These are phyloP conservation scores for Eciton burchellii DNA, from an alignment of 1,140 invertebrate species.

Conservation along the genomic window DNA sequence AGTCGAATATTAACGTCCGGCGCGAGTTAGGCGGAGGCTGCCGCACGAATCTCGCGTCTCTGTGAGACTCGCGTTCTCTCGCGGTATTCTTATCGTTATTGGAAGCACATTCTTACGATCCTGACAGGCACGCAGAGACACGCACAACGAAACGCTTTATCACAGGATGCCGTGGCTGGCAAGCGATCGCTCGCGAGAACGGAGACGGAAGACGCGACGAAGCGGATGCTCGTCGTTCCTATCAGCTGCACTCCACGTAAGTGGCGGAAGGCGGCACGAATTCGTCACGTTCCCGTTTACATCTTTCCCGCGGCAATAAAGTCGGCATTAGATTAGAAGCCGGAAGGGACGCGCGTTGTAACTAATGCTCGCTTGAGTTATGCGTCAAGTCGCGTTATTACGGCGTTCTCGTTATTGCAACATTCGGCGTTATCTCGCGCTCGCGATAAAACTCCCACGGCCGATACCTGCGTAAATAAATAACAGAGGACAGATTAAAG, in stretches of 20 bases:
- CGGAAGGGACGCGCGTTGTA: not conserved
- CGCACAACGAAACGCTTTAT: not conserved
- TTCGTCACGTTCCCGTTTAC: slow-evolving; percentile 1
- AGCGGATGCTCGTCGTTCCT: not conserved
- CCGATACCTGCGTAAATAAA: not conserved
- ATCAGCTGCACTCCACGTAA: not conserved
- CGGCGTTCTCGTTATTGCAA: no score
- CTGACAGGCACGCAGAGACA: not conserved
- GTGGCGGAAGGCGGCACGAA: not conserved
- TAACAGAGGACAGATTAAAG: not conserved
- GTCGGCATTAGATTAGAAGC: not conserved
- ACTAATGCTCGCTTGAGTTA: not conserved
- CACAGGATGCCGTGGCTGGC: not conserved
- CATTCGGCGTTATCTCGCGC: no score
- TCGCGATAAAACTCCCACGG: not conserved
- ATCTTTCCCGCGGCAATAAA: not conserved
- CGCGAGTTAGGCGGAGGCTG: no score
- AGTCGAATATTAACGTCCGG: no score
- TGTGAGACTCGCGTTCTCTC: not conserved
- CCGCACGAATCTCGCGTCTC: not conserved
- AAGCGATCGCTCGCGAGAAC: not conserved
- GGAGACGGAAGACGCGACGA: not conserved
- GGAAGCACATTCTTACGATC: not conserved
- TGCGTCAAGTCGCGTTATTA: not conserved
- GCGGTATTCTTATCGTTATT: not conserved